These are phyloP conservation scores for Xiphophorus maculatus DNA, from an alignment of 2,113 vertebrate genomes.

Conservation along the genomic window DNA sequence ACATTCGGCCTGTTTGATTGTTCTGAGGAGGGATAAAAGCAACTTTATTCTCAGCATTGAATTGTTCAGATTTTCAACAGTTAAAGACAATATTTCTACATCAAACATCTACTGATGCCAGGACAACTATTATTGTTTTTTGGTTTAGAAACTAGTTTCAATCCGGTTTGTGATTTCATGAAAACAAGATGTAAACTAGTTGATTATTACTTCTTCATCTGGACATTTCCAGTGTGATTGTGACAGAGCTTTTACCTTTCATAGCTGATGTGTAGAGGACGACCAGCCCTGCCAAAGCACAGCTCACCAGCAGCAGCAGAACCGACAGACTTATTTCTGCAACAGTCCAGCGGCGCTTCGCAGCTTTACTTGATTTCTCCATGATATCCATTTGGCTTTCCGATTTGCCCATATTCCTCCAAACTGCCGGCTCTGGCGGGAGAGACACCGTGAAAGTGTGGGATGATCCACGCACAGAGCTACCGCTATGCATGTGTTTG, in stretches of 20 bases:
- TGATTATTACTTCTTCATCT: conserved; percentile 18
- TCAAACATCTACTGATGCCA: not conserved
- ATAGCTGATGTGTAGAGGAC: conserved; percentile 88
- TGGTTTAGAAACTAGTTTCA: not conserved
- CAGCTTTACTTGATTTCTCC: conserved; percentile 85
- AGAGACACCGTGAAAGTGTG: conserved; percentile 58
- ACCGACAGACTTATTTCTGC: conserved; percentile 85
- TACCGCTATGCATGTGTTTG: conserved; percentile 1
- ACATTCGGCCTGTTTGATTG: conserved; percentile 61
- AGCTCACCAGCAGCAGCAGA: conserved; percentile 86
- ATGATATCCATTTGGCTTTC: conserved; percentile 91
- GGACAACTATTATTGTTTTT: not conserved
- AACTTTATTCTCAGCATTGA: not conserved
- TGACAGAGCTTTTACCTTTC: conserved; percentile 75
- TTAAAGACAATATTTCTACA: not conserved
- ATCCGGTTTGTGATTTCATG: not conserved
- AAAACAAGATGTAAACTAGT: not conserved
- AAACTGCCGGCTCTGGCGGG: conserved; percentile 59
- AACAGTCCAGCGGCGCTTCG: conserved; percentile 82
- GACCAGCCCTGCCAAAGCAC: conserved; percentile 85
- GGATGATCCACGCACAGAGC: conserved; percentile 53
- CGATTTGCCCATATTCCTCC: conserved; percentile 90
- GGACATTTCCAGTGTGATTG: conserved; percentile 23
- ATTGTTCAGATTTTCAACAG: not conserved
- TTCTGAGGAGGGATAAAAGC: conserved; percentile 56